Evolutionary conservation across 2,888 invertebrate species (phyloP), one percentile per base, ranked within the genome.

Genomic region (Falcaria lacertinaria): DNA sequence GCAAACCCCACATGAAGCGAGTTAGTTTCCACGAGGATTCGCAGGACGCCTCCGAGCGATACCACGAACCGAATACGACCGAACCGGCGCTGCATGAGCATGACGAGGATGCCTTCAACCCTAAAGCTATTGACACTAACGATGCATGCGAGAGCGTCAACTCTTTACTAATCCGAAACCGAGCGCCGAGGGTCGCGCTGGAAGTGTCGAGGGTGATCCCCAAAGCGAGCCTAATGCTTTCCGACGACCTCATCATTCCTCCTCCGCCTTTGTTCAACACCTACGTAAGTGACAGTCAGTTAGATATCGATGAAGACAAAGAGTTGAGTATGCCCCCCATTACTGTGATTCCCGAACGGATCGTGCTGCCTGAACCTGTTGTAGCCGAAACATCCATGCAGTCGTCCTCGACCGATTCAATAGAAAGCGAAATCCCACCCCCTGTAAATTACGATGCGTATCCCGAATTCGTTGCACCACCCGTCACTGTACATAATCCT

Each of bases 211-310:
- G 67, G 61, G 75, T 74, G 49, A 71, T 78, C 48, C 64, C 68
- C 47, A 73, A 64, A 63, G 67, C 75, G 67, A 76, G 61, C 66
- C 68, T 72, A 54, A 77, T 80, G 52, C 78, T 79, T 59, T 76
- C 86, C 60, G 84, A 80, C 47, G 87, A 88, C 59, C 74, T 83
- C 69, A 88, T 89, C 71, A 87, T 89, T 50, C 88, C 88, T 59
- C 88, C 88, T 73, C 88, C 88, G 74, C 88, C 88, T 61, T 74
- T 80, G 62, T 89, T 89, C 69, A 82, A 86, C 61, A 76, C 80
- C 51, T 73, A 81, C 70, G 82, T 80, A 80, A 84, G 79, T 82
- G 78, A 79, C 55, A 70, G 61, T 67, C 64, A 70, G 50, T 64
- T 74, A 60, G 53, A 67, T 55, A 67, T 61, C 45, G 69, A 75